Evolutionary conservation across 2,888 invertebrate species (phyloP), one percentile per base, ranked within the genome.

Genomic region (Willowsia nigromaculata): DNA sequence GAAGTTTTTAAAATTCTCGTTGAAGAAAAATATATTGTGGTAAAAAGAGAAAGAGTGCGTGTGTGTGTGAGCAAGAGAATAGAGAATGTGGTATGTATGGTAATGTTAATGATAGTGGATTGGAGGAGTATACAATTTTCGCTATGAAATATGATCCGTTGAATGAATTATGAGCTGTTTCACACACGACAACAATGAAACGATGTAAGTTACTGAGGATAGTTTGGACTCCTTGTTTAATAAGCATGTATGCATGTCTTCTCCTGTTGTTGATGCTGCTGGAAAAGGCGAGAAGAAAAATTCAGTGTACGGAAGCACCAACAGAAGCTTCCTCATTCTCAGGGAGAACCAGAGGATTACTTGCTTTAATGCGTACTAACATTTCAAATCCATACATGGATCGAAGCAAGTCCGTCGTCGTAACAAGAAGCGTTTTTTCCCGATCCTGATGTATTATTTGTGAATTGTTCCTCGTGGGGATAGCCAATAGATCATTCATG

Each of bases 401-500:
- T 71, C 71, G 43, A 68, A 80, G 47, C 68, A 56, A 83, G 83
- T 25, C 22, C 22, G 37, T 62, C 43, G 33, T 27, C 27, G 71
- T 71, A 71, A 71, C 71, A 43, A 81, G 81, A 62, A 81, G 59
- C 62, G 59, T 81, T 81, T 56, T 62, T 62, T 62, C 5, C 33
- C 43, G 71, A 71, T n/a, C 18, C 82, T 84, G 71, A 68, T 71
- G 84, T 84, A 84, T 84, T 71, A 84, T 84, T 83, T 83, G 88
- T 88, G 88, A 88, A 88, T 88, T 83, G 88, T 88, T 88, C 88
- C 90, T 90, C 90, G 90, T 90, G 90, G 85, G 85, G 82, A 82
- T 86, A 65, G 90, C 90, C 86, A 90, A 90, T 90, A 90, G 76
- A 90, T 90, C 90, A 90, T 86, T 88, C 88, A 7, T 76, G 78